Percentiles rank a stretch among this genome's conserved stretches.
phyloP scores from a whole-genome alignment of 2,797 vertebrate species.

The Distichodus sexfasciatus region DNA sequence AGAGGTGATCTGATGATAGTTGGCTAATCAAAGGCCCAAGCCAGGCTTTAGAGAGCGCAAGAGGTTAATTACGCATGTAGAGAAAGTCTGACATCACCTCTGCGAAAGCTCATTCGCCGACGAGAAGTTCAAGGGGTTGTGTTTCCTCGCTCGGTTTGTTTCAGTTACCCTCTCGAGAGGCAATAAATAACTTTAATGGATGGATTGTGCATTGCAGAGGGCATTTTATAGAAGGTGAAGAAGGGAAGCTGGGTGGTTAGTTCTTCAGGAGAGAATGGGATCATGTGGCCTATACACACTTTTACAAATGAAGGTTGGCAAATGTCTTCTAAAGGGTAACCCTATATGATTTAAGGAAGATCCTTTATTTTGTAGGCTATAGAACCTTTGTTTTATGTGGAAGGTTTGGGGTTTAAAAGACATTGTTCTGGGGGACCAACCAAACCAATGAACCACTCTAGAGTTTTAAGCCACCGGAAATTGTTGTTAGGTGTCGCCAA shows the following conservation, averaged over 20 bases:
- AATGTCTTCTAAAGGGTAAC: no score
- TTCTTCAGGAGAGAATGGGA: not conserved
- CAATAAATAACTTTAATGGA: conserved; percentile 23
- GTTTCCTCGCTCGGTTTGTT: conserved; percentile 41
- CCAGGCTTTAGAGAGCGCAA: conserved; percentile 42
- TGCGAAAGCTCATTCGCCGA: conserved; percentile 57
- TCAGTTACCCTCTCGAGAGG: conserved; percentile 56
- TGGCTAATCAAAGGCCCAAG: conserved; percentile 68
- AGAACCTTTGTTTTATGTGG: no score
- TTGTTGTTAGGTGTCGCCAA: no score
- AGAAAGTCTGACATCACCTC: conserved; percentile 70
- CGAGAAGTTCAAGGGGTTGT: conserved; percentile 61
- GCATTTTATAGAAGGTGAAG: not conserved
- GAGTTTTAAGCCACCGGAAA: no score
- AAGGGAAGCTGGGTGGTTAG: not conserved
- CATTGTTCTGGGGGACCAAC: no score
- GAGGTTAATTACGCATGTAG: conserved; percentile 66
- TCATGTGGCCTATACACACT: no score
- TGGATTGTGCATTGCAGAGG: conserved; percentile 6
- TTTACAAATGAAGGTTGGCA: no score
- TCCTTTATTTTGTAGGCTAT: no score
- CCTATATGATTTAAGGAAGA: no score
- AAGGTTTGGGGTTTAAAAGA: no score
- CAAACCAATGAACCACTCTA: no score
- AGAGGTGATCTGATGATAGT: conserved; percentile 58